Evolutionary conservation across 2,797 vertebrate species (phyloP).

Genomic region (Chaenodraco wilsoni): DNA sequence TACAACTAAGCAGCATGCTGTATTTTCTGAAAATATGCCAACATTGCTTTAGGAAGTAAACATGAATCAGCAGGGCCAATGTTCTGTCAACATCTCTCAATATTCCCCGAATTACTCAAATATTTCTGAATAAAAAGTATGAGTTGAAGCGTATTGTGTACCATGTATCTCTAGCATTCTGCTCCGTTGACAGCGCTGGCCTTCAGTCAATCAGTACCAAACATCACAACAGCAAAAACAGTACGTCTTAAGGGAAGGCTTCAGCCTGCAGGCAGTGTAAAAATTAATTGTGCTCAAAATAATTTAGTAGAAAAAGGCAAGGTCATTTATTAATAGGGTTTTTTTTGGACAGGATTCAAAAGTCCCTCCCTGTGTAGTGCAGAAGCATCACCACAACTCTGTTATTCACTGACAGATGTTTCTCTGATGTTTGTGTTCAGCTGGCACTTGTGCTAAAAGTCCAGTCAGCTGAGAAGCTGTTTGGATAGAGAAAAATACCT

Average conservation of each 20-base stretch:
- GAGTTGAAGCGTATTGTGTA: slow-evolving; percentile 11
- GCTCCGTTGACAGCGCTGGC: slow-evolving; percentile 41
- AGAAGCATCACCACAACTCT: slow-evolving; percentile 31
- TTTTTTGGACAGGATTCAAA: slow-evolving; percentile 22
- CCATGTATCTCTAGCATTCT: slow-evolving; percentile 18
- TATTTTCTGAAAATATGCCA: slow-evolving; percentile 26
- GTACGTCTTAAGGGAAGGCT: slow-evolving; percentile 10
- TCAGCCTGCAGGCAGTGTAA: not conserved
- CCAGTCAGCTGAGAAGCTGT: not conserved
- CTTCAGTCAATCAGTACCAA: slow-evolving; percentile 45
- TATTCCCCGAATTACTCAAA: slow-evolving; percentile 25
- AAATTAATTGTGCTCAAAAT: slow-evolving; percentile 12
- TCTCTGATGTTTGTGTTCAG: slow-evolving; percentile 25
- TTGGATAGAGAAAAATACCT: not conserved
- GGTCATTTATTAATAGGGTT: slow-evolving; percentile 4
- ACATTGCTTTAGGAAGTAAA: slow-evolving; percentile 15
- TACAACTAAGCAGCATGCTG: slow-evolving; percentile 6
- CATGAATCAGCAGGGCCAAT: slow-evolving; percentile 35
- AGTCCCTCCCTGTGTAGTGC: slow-evolving; percentile 19
- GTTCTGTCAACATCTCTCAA: slow-evolving; percentile 26
- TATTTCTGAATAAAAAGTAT: slow-evolving; percentile 26
- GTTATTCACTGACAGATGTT: slow-evolving; percentile 52
- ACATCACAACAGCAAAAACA: slow-evolving; percentile 35
- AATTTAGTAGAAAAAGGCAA: slow-evolving; percentile 14
- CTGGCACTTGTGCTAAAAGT: slow-evolving; percentile 19